These are phyloP conservation scores for Austrolebias charrua DNA, from an alignment of 2,797 vertebrate species.

Conservation along the genomic window DNA sequence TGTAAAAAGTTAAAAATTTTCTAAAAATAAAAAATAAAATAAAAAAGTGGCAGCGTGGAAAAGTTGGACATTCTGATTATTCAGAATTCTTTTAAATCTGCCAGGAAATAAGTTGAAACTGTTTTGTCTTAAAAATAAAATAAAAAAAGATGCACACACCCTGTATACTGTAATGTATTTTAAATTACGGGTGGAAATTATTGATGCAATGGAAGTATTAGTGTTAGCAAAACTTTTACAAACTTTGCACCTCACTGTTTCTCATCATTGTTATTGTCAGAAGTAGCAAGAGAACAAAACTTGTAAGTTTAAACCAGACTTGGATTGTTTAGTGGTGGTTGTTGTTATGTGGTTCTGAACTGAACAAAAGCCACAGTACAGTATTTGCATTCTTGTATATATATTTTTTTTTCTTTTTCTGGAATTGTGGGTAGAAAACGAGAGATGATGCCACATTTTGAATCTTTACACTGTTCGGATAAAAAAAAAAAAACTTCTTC, in stretches of 20 bases:
- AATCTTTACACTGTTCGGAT: conserved; percentile 17
- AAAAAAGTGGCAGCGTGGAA: background rate
- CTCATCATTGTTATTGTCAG: conserved; percentile 19
- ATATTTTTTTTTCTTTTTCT: conserved; percentile 24
- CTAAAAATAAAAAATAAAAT: conserved; percentile 18
- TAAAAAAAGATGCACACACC: background rate
- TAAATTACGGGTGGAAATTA: background rate
- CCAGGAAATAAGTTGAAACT: background rate
- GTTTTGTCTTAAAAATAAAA: background rate
- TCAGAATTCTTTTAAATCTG: background rate
- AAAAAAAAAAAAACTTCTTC: background rate
- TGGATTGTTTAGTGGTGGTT: conserved; percentile 21
- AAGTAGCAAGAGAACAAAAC: conserved; percentile 10
- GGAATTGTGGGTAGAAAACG: conserved; percentile 8
- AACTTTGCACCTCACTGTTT: background rate
- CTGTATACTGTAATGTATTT: background rate
- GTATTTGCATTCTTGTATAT: conserved; percentile 13
- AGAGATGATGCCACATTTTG: conserved; percentile 9
- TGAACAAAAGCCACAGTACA: conserved; percentile 17
- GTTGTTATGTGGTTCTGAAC: conserved; percentile 27
- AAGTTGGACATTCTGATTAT: conserved; percentile 12
- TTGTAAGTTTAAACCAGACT: conserved; percentile 8
- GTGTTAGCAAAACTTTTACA: conserved; percentile 2
- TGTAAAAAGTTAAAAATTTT: background rate
- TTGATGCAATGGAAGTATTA: background rate